Percentiles rank a stretch among this genome's conserved stretches.
Conservation (phyloP, 2,888 invertebrate genomes). For the Germaria angustata region DNA sequence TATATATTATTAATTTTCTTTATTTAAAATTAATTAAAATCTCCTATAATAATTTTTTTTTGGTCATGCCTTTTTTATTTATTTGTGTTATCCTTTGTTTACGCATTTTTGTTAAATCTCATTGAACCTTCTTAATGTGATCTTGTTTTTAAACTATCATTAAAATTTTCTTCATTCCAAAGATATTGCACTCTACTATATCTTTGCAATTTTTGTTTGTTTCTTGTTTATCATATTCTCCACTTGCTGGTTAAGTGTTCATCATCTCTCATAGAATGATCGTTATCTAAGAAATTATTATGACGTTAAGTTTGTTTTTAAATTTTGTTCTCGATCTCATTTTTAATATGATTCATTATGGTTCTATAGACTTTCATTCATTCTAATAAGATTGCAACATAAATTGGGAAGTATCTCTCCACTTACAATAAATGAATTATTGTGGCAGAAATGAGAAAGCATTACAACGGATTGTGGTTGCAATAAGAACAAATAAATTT, state of each 20-base stretch:
- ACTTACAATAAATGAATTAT: background rate
- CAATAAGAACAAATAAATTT: too few species aligned
- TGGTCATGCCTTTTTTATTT: slow-evolving; percentile 37
- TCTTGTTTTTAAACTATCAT: slow-evolving; percentile 59
- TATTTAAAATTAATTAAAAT: background rate
- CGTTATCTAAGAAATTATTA: slow-evolving; percentile 59
- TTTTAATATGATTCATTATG: slow-evolving; percentile 58
- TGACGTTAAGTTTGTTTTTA: slow-evolving; percentile 53
- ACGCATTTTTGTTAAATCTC: slow-evolving; percentile 49
- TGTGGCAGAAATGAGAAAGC: background rate
- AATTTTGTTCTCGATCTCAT: slow-evolving; percentile 34
- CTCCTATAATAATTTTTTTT: background rate
- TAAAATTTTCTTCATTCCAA: slow-evolving; percentile 24
- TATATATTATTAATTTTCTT: too few species aligned
- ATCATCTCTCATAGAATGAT: slow-evolving; percentile 13
- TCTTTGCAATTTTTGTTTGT: background rate
- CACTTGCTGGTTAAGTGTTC: slow-evolving; percentile 33
- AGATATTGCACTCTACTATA: slow-evolving; percentile 15
- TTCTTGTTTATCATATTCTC: background rate
- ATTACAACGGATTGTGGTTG: too few species aligned
- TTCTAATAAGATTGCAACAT: slow-evolving; percentile 48
- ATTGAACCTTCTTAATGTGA: slow-evolving; percentile 53
- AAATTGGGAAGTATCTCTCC: slow-evolving; percentile 29
- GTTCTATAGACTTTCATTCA: slow-evolving; percentile 49
- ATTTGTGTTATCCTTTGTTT: slow-evolving; percentile 29